These are phyloP conservation scores for Myrmecobius fasciatus DNA, from an alignment of 2,113 vertebrate species.

Conservation along the genomic window DNA sequence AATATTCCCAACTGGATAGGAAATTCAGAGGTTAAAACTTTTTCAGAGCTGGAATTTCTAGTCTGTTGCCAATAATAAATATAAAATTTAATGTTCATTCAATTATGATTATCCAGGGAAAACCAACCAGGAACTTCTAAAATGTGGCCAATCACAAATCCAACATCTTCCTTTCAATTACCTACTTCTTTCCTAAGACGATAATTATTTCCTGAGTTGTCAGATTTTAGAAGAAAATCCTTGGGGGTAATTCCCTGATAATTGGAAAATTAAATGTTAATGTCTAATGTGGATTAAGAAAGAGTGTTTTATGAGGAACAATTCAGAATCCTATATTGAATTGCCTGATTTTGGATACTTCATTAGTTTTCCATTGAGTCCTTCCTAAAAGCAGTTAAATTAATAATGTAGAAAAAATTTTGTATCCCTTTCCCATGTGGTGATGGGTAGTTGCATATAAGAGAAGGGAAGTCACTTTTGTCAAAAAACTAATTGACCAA, in stretches of 20 bases:
- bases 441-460: neutral
- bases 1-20: neutral
- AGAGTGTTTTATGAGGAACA: conserved; percentile 7
- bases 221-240: conserved; percentile 20
- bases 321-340: neutral
- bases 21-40: conserved; percentile 30
- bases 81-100: conserved; percentile 6
- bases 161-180: neutral
- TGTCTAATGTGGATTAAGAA: conserved; percentile 14
- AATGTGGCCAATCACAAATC: neutral
- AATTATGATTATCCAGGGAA: neutral
- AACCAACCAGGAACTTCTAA: conserved; percentile 33
- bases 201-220: conserved; percentile 32
- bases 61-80: conserved; percentile 51
- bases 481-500: neutral
- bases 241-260: conserved; percentile 33
- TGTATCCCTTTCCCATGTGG: neutral
- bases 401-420: neutral
- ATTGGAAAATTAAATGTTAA: conserved; percentile 25
- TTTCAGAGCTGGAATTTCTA: neutral
- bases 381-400: conserved; percentile 46
- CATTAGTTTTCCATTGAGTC: neutral
- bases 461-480: neutral
- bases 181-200: conserved; percentile 3
- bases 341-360: neutral